Base-by-base conservation (phyloP, 2,888 invertebrate species). In the Tuberolachnus salignus region DNA sequence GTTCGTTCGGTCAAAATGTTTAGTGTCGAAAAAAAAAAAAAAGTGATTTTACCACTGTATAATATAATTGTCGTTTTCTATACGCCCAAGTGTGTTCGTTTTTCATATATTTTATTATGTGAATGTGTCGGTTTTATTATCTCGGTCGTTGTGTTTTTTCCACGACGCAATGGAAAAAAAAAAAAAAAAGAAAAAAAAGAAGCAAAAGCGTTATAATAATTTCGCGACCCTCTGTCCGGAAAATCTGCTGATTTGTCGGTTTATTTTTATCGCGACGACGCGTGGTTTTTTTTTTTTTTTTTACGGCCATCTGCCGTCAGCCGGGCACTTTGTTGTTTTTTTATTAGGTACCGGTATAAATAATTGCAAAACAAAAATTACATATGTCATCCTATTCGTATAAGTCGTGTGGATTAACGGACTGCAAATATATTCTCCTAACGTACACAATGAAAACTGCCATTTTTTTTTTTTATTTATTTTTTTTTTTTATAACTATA, bases 311-410 rank as follows among this genome's bases (percentile, higher is more conserved):
- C 59, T 59, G 46, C 49, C 13, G n/a, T 21, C 8, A 42, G 9
- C 34, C 42, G 13, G 19, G 51, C 63, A 63, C 49, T 61, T 61
- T 70, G 46, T 57, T 51, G 34, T 73, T 73, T 51, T 73, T 73
- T 63, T 53, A 42, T 34, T 23, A 10, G 10, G 19, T 2, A 19
- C 2, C 9, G 21, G 51, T 55, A 34, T 74, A 34, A 42, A 23
- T 44, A 74, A 64, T 64, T 74, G 44, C 63, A 64, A 73, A 74
- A 74, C 63, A 23, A 64, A 72, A 74, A 74, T 64, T 53, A 53
- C 21, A 74, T 74, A 53, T 53, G 53, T 64, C 73, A 53, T 64
- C 53, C n/a, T 44, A 51, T 63, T 16, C 21, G 26, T n/a, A n/a
- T 34, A 6, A 4, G 34, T 34, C 34, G 34, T 34, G 6, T 34